Evolutionary conservation across 2,888 invertebrate species (phyloP).

Genomic region (Pheosia tremula): DNA sequence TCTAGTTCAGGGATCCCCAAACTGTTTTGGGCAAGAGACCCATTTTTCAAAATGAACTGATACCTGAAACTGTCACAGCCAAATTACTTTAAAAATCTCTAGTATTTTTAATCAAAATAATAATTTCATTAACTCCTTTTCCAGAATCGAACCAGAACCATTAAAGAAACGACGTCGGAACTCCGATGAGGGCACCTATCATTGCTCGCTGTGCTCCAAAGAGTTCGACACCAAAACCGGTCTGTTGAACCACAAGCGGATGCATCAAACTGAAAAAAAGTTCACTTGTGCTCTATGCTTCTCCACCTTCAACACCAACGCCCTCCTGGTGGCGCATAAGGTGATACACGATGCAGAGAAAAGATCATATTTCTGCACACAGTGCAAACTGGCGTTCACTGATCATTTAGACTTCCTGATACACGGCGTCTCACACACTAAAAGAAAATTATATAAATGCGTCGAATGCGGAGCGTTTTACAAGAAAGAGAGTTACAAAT

Average conservation of each 20-base stretch:
- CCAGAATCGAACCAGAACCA: constrained; percentile 15
- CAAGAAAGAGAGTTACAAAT: constrained; percentile 13
- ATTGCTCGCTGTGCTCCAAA: constrained; percentile 18
- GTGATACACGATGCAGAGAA: constrained; percentile 28
- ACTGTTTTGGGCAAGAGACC: no score
- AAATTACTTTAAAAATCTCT: no score
- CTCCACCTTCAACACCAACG: constrained; percentile 35
- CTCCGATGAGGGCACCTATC: neutral
- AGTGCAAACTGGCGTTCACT: constrained; percentile 42
- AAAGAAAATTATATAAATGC: constrained; percentile 23
- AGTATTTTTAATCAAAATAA: no score
- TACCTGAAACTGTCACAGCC: no score
- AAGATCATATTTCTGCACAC: constrained; percentile 30
- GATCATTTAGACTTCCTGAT: constrained; percentile 39
- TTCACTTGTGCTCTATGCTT: constrained; percentile 41
- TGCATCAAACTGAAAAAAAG: constrained; percentile 6
- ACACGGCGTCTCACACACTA: constrained; percentile 34
- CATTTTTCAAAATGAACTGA: no score
- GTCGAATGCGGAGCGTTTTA: constrained; percentile 34
- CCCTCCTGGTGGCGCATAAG: constrained; percentile 41
- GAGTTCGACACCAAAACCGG: constrained; percentile 12
- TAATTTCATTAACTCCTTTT: neutral
- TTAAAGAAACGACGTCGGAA: constrained; percentile 1
- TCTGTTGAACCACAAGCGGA: constrained; percentile 23
- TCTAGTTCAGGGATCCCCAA: no score